Percentiles rank a stretch among this genome's conserved stretches.
phyloP scores from a whole-genome alignment of 2,888 invertebrate genomes.

The Minunthozetes semirufus region DNA sequence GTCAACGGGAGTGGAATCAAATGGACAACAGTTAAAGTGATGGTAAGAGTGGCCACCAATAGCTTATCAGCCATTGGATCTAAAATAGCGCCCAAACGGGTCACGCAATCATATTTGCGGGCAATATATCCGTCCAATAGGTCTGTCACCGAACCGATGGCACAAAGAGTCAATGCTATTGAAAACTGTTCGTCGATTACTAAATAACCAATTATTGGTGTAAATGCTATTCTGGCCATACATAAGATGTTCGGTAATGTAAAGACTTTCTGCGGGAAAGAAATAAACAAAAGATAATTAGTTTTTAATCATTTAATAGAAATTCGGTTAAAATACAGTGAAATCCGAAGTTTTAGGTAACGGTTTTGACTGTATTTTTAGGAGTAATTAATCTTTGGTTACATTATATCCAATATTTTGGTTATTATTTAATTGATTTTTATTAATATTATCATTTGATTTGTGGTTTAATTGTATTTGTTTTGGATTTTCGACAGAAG shows the following conservation, averaged over 20 bases:
- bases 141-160: slow-evolving; percentile 83
- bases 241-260: slow-evolving; percentile 91
- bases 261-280: slow-evolving; percentile 66
- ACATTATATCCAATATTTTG: no score
- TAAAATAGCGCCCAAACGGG: slow-evolving; percentile 85
- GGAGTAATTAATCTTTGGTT: no score
- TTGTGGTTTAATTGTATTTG: no score
- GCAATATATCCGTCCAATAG: slow-evolving; percentile 94
- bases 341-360: no score
- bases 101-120: slow-evolving; percentile 80
- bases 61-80: slow-evolving; percentile 97
- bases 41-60: slow-evolving; percentile 76
- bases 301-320: no score
- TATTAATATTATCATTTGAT: no score
- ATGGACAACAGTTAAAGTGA: slow-evolving; percentile 74
- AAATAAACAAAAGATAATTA: no score
- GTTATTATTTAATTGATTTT: no score
- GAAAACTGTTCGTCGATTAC: slow-evolving; percentile 71
- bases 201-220: slow-evolving; percentile 82
- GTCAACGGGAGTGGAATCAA: slow-evolving; percentile 73
- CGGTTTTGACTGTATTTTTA: no score
- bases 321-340: no score
- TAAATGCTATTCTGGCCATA: slow-evolving; percentile 69
- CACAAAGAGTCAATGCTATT: slow-evolving; percentile 71
- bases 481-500: no score